Conservation (phyloP, 64 coral and sea anemone genomes). For the Acropora tenuis region DNA sequence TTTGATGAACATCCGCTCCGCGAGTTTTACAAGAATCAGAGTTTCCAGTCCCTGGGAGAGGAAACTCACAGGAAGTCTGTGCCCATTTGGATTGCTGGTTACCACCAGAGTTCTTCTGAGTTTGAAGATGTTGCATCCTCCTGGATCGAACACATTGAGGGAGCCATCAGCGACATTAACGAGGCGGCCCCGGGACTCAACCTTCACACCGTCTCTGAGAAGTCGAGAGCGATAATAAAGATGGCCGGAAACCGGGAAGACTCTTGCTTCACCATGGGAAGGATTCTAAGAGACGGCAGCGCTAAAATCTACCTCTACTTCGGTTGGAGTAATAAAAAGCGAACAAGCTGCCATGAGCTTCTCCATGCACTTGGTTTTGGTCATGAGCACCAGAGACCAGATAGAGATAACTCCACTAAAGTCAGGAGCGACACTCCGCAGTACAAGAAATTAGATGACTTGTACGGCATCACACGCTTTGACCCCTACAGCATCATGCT, state of each 20-base stretch:
- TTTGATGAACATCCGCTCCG: background rate
- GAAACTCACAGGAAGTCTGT: background rate
- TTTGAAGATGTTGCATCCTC: background rate
- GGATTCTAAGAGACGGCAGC: background rate
- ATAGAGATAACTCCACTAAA: background rate
- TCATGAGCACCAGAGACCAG: conserved; percentile 2
- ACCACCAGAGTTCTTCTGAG: background rate
- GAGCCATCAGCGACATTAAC: background rate
- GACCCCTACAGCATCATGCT: conserved; percentile 9
- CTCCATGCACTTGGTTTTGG: background rate
- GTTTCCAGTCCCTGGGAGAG: background rate
- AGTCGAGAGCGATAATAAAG: background rate
- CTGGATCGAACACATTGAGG: background rate
- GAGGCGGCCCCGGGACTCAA: background rate
- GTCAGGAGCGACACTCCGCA: background rate
- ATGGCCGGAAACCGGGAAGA: background rate
- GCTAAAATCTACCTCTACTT: background rate
- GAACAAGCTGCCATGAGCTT: conserved; percentile 4
- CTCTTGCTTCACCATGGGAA: background rate
- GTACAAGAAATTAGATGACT: background rate
- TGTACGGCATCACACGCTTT: background rate
- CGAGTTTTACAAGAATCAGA: background rate
- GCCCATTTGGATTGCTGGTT: background rate
- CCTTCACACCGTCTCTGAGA: background rate
- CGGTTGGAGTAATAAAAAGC: background rate